Percentiles rank a stretch among this genome's conserved stretches.
Conservation (phyloP, 2,797 vertebrate species). For the Sebastes glaucus region DNA sequence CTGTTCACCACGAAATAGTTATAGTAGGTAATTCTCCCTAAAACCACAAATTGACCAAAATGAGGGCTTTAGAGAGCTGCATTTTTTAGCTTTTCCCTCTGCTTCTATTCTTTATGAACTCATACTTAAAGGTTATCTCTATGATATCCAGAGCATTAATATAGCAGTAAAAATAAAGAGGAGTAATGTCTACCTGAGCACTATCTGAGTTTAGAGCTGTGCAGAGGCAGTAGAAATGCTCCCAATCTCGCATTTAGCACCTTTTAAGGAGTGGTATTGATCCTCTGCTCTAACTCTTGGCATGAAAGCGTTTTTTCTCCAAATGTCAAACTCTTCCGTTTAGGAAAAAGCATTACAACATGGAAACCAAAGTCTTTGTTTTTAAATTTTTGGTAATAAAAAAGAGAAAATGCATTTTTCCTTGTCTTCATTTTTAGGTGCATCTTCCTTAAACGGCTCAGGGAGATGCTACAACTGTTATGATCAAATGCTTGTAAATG, state of each 20-base stretch:
- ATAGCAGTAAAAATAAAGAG: no score
- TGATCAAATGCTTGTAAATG: neutral
- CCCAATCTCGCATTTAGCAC: neutral
- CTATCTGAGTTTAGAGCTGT: no score
- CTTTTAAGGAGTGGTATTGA: neutral
- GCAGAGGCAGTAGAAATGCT: neutral
- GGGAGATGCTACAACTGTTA: neutral
- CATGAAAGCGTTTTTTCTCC: neutral
- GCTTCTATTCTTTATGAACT: no score
- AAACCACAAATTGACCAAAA: neutral
- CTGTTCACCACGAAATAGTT: neutral
- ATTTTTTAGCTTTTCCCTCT: no score
- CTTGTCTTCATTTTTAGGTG: neutral
- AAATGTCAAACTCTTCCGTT: neutral
- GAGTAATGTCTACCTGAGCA: no score
- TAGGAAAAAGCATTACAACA: neutral
- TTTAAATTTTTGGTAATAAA: slow-evolving; percentile 65
- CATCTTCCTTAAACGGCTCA: neutral
- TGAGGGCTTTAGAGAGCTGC: neutral
- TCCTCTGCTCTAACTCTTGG: neutral
- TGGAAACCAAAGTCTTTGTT: slow-evolving; percentile 29
- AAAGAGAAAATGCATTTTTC: neutral
- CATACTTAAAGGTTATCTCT: neutral
- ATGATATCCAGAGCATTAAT: no score
- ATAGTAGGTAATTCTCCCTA: neutral